Evolutionary conservation across 2,888 invertebrate species (phyloP), one percentile per base, ranked within the genome.

Genomic region (Pammene aurita): DNA sequence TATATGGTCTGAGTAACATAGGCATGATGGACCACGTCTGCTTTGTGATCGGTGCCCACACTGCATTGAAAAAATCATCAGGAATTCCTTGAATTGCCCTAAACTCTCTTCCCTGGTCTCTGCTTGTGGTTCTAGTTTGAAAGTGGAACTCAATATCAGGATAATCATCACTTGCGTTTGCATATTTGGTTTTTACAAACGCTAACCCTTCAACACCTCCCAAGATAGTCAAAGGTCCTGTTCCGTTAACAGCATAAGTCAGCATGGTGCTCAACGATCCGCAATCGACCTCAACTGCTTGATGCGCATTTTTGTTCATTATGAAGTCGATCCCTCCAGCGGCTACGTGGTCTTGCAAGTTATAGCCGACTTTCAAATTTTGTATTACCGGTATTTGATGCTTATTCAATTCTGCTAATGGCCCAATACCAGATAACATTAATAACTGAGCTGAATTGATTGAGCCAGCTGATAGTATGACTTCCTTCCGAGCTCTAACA

Each of bases 361-460:
- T 98, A 71, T 95, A 93, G 0, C 98, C 98, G 0, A 98, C 98
- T 75, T 94, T 94, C 0, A 97, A 88, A 81, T 98, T 96, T 80
- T 96, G 95, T 58, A 97, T 94, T 0, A 97, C 89, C 0, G 97
- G 96, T 75, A 98, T 97, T 61, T 94, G 93, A 75, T 95, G 94
- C 76, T 95, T 94, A 14, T 7, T 88, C 67, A 97, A 80, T 77
- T 97, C 95, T 18, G 94, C 94, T 63, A 94, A 92, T 0, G 96
- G 96, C 0, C 97, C 97, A 9, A 98, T 94, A 0, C 98, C 99
- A 10, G 98, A 98, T 0, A 99, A 85, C 97, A 99, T 97, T 46
- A 99, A 87, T 1, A 99, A 80, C 82, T 99, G 99, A 0, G 99
- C 97, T 0, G 98, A 96, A 82, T 98, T 98, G 0, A 99, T 94